Base-by-base conservation (phyloP, 1,140 invertebrate species). In the Dendroctonus valens region DNA sequence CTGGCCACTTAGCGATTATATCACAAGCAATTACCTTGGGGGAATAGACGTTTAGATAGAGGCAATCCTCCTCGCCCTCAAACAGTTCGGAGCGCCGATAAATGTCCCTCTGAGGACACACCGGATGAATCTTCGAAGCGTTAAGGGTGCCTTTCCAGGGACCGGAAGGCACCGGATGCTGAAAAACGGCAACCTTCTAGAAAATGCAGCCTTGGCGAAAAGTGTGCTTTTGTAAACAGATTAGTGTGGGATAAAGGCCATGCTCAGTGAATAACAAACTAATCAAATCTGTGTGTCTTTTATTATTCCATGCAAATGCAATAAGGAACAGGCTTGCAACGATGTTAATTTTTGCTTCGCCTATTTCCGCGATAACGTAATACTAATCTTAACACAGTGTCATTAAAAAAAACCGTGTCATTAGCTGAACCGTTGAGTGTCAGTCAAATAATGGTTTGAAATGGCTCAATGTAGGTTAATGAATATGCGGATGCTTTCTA, bases 11-110 rank as follows among this genome's bases (percentile, higher is more conserved):
- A 46, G 9, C 9, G 12, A 11, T 46, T 46, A 11, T 57, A 11
- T 57, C 26, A 39, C 15, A 78, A 26, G 39, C 4, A 63, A 54
- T 69, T 74, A 85, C 84, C 73, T 83, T 81, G 7, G 91, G 91
- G 3, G 88, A 86, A 74, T 93, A 94, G 7, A 95, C 88, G 73
- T 95, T 95, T 0, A 95, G 77, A 71, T 91, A 93, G 1, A 95
- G 81, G 69, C 93, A 95, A 77, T 96, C 92, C 78, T 94, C 91
- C 15, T 80, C 79, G 0, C 89, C 89, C 38, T 85, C 82, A 9
- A 89, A 81, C 38, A 84, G 77, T 41, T 82, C 76, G 63, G 85
- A 81, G 55, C 87, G 80, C 0, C 83, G 81, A 72, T 87, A 90
- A 7, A 87, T 86, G 76, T 90, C 89, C 7, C 87, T 80, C 74